Conservation (phyloP, 2,113 vertebrate species). For the Vicugna pacos region DNA sequence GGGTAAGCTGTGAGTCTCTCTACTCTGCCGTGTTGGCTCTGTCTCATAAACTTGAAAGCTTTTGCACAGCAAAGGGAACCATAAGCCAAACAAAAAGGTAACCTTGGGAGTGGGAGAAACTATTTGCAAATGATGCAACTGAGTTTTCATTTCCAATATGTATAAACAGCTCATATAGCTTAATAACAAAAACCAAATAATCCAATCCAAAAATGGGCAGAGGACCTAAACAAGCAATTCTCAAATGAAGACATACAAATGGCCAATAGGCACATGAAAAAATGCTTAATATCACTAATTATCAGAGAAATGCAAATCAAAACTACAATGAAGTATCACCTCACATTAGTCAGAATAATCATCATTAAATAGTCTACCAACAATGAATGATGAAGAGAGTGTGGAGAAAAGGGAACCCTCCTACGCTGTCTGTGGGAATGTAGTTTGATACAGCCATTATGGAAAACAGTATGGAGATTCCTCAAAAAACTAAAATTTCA, state of each 20-base stretch:
- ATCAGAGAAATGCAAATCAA: neutral
- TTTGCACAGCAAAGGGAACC: neutral
- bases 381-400: no score
- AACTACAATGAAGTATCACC: no score
- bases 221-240: neutral
- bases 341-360: no score
- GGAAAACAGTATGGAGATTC: neutral
- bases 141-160: neutral
- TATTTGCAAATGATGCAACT: neutral
- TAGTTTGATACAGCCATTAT: neutral
- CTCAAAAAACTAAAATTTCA: neutral
- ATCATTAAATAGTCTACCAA: no score
- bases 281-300: neutral
- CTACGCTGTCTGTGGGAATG: no score
- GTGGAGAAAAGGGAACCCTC: no score
- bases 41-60: neutral
- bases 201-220: neutral
- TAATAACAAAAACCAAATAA: neutral
- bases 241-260: neutral
- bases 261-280: neutral
- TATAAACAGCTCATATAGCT: neutral
- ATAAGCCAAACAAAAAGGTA: neutral
- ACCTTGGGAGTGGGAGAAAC: neutral
- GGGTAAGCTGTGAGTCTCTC: no score
- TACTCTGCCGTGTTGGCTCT: no score